Base-by-base conservation (phyloP, 2,797 vertebrate species). In the Aldrovandia affinis region DNA sequence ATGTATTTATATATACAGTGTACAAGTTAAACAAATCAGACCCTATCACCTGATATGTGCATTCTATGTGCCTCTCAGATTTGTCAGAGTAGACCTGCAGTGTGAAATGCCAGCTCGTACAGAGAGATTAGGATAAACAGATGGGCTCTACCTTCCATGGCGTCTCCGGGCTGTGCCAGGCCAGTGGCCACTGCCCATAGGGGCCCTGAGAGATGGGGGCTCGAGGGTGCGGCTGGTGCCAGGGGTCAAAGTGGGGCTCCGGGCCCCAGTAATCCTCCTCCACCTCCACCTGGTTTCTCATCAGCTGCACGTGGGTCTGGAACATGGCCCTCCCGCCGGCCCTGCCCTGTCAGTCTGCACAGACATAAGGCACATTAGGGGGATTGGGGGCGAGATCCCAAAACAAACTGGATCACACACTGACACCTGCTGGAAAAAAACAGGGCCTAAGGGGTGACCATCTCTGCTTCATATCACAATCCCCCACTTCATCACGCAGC, bases 281-380 rank as follows among this genome's bases (percentile, higher is more conserved):
- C 83, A 91, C 92, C 89, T 93, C 89, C 81, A 87, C 89, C 81
- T 90, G 93, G 91, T 88, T 89, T 87, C 89, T 90, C 89, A 68
- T 65, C 87, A 93, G 89, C 83, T 93, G 93, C 90, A 92, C 88
- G 80, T 93, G 92, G 75, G 90, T 87, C 87, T 93, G 94, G 91
- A 96, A 94, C 96, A 96, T 96, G 86, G 91, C 87, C 92, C 89
- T 80, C 77, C 89, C 90, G 84, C 87, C 59, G 84, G 90, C 86
- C 84, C 77, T 87, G 90, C 79, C 83, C 86, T 84, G 52, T 79
- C 86, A 79, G 90, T 83, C 87, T 88, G 83, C 20, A n/a, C 7
- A 9, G 70, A 84, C 1, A 84, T 25, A 84, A 10, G 2, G 36
- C 20, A 59, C 6, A 55, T 39, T 68, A 36, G 30, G 30, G 63